Conservation (phyloP, 2,113 vertebrate species). For the Nycticebus coucang region DNA sequence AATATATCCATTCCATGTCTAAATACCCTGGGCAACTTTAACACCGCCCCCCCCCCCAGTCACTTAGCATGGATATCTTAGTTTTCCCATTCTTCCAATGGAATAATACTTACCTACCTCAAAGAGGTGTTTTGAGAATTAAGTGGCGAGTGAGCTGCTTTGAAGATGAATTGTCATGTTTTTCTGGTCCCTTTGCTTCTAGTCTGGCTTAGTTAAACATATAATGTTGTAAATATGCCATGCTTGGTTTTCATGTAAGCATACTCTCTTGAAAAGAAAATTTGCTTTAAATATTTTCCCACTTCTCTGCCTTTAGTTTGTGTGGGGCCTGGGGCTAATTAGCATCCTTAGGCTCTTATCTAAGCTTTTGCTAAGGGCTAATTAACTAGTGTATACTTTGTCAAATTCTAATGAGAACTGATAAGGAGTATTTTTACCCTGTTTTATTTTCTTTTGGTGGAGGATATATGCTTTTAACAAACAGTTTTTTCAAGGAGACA, state of each 20-base stretch:
- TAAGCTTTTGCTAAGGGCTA: conserved; percentile 52
- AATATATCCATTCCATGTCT: neutral
- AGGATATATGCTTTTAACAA: conserved; percentile 54
- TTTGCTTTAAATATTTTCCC: conserved; percentile 61
- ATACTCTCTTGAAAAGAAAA: conserved; percentile 57
- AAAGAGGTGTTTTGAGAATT: conserved; percentile 35
- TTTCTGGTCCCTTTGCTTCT: conserved; percentile 12
- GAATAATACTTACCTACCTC: conserved; percentile 12
- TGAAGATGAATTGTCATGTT: conserved; percentile 25
- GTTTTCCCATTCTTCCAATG: conserved; percentile 13
- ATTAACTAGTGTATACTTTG: conserved; percentile 66
- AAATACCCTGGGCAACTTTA: neutral
- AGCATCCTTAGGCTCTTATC: conserved; percentile 53
- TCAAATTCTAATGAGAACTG: conserved; percentile 68
- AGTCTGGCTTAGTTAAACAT: neutral
- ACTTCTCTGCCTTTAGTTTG: conserved; percentile 43
- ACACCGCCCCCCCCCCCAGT: neutral
- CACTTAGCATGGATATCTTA: neutral
- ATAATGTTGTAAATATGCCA: conserved; percentile 31
- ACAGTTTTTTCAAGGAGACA: conserved; percentile 32
- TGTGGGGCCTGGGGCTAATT: conserved; percentile 54
- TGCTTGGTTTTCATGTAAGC: conserved; percentile 39
- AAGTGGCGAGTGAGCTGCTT: neutral
- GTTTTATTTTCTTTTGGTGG: conserved; percentile 53
- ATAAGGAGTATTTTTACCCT: conserved; percentile 51